Evolutionary conservation across 92 coral and sea anemone species (phyloP), one percentile per base, ranked within the genome.

Genomic region (Virgularia gustaviana): DNA sequence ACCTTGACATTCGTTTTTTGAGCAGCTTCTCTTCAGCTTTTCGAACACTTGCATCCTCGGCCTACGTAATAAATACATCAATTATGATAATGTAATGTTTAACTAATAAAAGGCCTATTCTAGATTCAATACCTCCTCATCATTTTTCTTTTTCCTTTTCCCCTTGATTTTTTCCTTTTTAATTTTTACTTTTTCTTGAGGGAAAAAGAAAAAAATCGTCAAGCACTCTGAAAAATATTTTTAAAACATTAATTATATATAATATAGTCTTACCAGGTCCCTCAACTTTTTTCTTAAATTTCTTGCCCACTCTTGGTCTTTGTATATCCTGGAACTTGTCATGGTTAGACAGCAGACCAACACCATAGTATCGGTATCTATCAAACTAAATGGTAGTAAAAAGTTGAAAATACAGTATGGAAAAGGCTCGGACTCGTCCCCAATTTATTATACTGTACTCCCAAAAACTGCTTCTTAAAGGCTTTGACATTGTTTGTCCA

Each of bases 281-380:
- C 79, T 94, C 63, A 83, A 44, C 57, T 72, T 85, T 94, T 63
- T 83, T 85, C 70, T 89, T 89, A 12, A 86, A 63, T 45, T 86
- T 94, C 55, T 87, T 94, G 2, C 85, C 78, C 15, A 80, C 88
- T 55, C 75, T 67, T 31, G 90, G 94, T 72, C 85, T 87, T 77
- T 94, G 96, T 35, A 79, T 36, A 27, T 89, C 99, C 36, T 89
- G 62, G 49, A 86, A 94, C 79, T 85, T 89, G 72, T 94, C 99
- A 56, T 89, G 96, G 60, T 70, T 65, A 52, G 78, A 86, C 42
- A 92, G 65, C 43, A 92, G 75, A 52, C 98, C 83, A 28, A 82
- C 89, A 71, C 94, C 81, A 81, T 92, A 92, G 41, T 89, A 76
- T 47, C 88, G 96, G 77, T 92, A 92, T 29, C 96, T 76, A 18